phyloP scores from a whole-genome alignment of 2,888 invertebrate species.

The Dolichomitus sp. region DNA sequence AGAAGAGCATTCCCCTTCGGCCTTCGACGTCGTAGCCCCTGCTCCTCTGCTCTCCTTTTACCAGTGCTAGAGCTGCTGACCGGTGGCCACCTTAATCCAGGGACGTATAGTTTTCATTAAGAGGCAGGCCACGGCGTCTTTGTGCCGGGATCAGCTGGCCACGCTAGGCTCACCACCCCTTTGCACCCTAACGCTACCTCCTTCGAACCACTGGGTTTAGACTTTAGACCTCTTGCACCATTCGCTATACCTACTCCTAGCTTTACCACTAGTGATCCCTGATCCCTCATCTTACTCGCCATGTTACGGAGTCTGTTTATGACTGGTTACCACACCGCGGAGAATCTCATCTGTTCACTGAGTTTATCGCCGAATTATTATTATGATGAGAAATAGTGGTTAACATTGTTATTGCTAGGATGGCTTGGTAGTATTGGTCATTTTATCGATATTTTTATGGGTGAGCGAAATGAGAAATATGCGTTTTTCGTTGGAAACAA shows the following conservation, averaged over 20 bases:
- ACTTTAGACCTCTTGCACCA: constrained; percentile 38
- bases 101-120: constrained; percentile 86
- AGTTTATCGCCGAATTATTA: constrained; percentile 11
- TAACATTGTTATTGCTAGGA: neutral
- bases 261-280: constrained; percentile 28
- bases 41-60: constrained; percentile 8
- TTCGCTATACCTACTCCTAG: constrained; percentile 17
- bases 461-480: too few relatives aligned
- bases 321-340: constrained; percentile 9
- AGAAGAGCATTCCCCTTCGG: constrained; percentile 53
- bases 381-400: neutral
- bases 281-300: constrained; percentile 43
- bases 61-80: constrained; percentile 75
- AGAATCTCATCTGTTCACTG: constrained; percentile 9
- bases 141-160: constrained; percentile 83
- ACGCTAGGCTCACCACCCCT: constrained; percentile 51
- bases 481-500: too few relatives aligned
- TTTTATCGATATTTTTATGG: neutral
- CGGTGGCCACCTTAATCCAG: constrained; percentile 84
- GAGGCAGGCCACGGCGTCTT: constrained; percentile 78
- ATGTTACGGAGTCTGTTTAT: constrained; percentile 61
- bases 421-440: neutral
- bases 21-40: constrained; percentile 54
- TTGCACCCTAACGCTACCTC: constrained; percentile 28
- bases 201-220: constrained; percentile 48